These are phyloP conservation scores for Vanessa atalanta DNA, from an alignment of 1,140 invertebrate species.

Conservation along the genomic window DNA sequence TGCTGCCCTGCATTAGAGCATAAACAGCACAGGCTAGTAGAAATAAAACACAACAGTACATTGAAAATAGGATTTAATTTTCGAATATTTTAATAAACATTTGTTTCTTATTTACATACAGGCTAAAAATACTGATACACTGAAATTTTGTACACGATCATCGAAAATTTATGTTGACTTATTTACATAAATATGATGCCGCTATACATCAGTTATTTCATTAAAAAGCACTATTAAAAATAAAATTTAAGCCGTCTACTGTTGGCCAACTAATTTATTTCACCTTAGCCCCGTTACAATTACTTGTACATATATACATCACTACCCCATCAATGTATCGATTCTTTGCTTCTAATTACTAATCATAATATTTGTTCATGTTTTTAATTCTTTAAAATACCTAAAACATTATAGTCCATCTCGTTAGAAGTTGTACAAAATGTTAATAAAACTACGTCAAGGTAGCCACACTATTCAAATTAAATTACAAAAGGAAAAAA, in stretches of 20 bases:
- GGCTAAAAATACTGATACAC: slow-evolving; percentile 10
- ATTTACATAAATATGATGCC: not conserved
- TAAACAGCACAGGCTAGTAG: not conserved
- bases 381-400: not conserved
- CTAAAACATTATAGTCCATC: no score
- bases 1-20: no score
- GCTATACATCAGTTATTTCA: not conserved
- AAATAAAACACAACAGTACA: slow-evolving; percentile 1
- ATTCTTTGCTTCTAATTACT: not conserved
- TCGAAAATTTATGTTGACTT: no score
- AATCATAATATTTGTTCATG: not conserved
- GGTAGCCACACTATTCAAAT: no score
- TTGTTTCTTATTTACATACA: slow-evolving; percentile 18
- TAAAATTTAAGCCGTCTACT: not conserved
- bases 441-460: no score
- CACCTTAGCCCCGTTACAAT: no score
- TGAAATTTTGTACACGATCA: slow-evolving; percentile 6
- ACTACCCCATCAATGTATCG: not conserved
- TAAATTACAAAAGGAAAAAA: no score
- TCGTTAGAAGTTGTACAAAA: no score
- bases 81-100: slow-evolving; percentile 16
- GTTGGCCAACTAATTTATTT: not conserved
- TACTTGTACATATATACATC: not conserved
- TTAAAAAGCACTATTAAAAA: not conserved
- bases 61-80: slow-evolving; percentile 27